Evolutionary conservation across 2,797 vertebrate species (phyloP), one percentile per base, ranked within the genome.

Genomic region (Sphenopsis melanotis): DNA sequence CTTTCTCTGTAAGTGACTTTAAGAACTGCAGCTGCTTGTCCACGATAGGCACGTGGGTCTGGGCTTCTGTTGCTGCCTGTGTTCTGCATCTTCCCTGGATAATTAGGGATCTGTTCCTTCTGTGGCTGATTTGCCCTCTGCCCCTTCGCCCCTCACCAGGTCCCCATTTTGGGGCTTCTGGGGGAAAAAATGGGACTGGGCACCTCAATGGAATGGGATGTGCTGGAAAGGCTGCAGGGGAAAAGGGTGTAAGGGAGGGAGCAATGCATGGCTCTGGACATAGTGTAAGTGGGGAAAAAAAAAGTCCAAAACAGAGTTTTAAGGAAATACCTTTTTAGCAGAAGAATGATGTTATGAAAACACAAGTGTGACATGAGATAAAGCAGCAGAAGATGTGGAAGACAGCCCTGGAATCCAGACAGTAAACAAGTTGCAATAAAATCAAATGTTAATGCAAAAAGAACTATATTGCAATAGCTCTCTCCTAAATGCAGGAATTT

Each of bases 181-280:
- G 8, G 50, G 23, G 11, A 27, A 68, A 78, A 47, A 34, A 5
- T 0, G 2, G 26, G 26, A 41, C 15, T 42, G 52, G 56, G 24
- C 15, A 30, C 11, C 9, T 7, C 0, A 1, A 6, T 1, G 4
- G 26, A 60, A 42, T 0, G 2, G 39, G 21, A 53, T 0, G 2
- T 11, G 15, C 53, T 2, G 11, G 68, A 59, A 87, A 76, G 63
- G 17, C 3, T 65, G 36, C 0, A 7, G 9, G n/a, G 30, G 11
- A 72, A 37, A 36, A 34, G 12, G 3, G 21, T 32, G 18, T 27
- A 44, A 85, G 15, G 10, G 26, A 55, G 9, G 24, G 20, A 88
- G 11, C 0, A 0, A 41, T 34, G 15, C 8, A 41, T 0, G 1
- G 7, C 47, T 90, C 70, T 72, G 47, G 47, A 64, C 0, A 0